Base-by-base conservation (phyloP, 2,797 vertebrate species). In the Chaetodon trifasciatus region DNA sequence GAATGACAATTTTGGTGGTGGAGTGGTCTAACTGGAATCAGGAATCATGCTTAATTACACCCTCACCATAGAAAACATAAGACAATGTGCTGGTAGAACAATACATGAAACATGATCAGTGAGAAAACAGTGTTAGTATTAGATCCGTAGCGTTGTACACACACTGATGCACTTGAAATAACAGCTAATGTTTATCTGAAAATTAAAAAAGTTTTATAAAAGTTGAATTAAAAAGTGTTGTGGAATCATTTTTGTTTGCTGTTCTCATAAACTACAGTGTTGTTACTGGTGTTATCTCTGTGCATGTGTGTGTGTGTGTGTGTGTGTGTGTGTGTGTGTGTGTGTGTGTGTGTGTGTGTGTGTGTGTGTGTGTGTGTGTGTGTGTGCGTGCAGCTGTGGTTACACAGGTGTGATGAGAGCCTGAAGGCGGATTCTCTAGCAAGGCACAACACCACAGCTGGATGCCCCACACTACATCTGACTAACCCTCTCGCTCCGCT, bases 371-470 rank as follows among this genome's bases (percentile, higher is more conserved):
- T 76, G 55, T 49, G 35, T 21, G 44, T 69, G 52, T 71, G 40
- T 49, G 56, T 56, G 69, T 68, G 1, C 35, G 23, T 81, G 87
- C 90, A 92, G 88, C 87, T 93, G 92, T 86, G 86, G 85, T 84
- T 84, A 76, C 91, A 87, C 93, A 94, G 92, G 93, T 93, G 93
- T 86, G 87, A 91, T 74, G 75, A 90, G 88, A 88, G 88, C 88
- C 92, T 76, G 88, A 80, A 82, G 88, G 83, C 74, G 23, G 83
- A 86, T 87, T 88, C 87, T 92, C 83, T 39, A 84, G 87, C 81
- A 73, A 85, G 65, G 86, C 88, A 89, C 85, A 88, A 88, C 90
- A 85, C 82, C 90, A 86, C 94, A 93, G 92, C 93, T 93, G 93
- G 92, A 92, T 82, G 86, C 91, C 88, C 88, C 39, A 28, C 91